phyloP scores from a whole-genome alignment of 2,113 vertebrate species.

The Nestor notabilis region DNA sequence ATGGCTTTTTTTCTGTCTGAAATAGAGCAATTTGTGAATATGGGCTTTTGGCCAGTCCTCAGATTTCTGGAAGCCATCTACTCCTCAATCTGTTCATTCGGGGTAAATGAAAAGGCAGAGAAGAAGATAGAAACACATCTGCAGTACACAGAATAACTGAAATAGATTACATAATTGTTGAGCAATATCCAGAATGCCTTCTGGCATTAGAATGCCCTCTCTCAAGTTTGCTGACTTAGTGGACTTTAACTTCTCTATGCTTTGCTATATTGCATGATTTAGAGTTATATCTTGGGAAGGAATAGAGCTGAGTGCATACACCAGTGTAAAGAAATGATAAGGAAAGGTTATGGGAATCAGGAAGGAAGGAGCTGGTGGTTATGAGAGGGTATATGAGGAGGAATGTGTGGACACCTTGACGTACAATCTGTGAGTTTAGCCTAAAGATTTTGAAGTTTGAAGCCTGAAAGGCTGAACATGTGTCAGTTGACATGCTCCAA shows the following conservation, averaged over 20 bases:
- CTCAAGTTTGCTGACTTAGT: neutral
- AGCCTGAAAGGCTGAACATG: neutral
- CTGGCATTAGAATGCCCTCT: neutral
- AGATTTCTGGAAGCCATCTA: neutral
- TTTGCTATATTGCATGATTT: neutral
- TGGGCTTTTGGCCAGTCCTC: neutral
- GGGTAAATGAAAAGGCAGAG: neutral
- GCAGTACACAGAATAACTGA: neutral
- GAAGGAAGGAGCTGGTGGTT: neutral
- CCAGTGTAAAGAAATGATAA: neutral
- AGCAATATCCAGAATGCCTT: neutral
- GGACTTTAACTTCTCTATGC: neutral
- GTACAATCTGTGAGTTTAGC: neutral
- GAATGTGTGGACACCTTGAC: neutral
- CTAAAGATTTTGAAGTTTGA: neutral
- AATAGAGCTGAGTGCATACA: neutral
- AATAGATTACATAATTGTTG: neutral
- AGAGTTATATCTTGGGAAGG: neutral
- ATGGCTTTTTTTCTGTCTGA: neutral
- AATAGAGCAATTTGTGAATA: neutral
- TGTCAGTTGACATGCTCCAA: neutral
- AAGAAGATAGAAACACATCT: neutral
- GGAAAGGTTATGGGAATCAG: neutral
- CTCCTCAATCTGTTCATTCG: neutral
- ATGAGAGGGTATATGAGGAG: neutral